phyloP scores from a whole-genome alignment of 2,113 vertebrate genomes.

The Agapornis roseicollis region DNA sequence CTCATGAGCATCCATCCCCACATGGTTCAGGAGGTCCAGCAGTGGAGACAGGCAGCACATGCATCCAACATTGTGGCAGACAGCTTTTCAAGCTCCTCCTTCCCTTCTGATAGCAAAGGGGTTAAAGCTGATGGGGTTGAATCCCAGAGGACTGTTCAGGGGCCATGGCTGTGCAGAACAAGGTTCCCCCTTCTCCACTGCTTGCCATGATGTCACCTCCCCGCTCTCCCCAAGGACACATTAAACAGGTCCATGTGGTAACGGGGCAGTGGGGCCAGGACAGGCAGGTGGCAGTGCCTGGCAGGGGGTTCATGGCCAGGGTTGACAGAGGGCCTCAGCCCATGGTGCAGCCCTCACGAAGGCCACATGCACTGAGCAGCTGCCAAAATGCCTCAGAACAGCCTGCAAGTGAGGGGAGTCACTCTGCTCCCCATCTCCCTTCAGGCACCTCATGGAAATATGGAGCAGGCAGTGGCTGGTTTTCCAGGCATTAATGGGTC shows the following conservation, averaged over 20 bases:
- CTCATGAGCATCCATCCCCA: not conserved
- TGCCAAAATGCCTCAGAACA: not conserved
- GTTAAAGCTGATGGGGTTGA: not conserved
- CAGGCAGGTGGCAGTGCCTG: not conserved
- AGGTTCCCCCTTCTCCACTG: not conserved
- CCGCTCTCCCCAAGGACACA: not conserved
- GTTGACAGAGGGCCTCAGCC: not conserved
- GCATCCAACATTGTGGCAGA: rapidly evolving
- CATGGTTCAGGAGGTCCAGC: not conserved
- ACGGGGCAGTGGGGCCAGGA: rapidly evolving
- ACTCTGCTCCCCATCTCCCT: rapidly evolving
- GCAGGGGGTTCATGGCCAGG: not conserved
- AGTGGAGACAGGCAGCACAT: not conserved
- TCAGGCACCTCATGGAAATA: not conserved
- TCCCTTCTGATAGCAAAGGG: not conserved
- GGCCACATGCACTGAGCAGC: not conserved
- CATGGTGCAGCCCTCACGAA: not conserved
- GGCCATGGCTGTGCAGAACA: not conserved
- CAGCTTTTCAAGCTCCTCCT: not conserved
- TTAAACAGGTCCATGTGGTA: not conserved
- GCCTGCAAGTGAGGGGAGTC: rapidly evolving
- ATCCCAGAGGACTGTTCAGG: not conserved
- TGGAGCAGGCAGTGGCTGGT: not conserved
- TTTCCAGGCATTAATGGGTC: not conserved
- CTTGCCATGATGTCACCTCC: not conserved